Evolutionary conservation across 2,797 vertebrate genomes (phyloP).

Genomic region (Stomatorhinus walkeri): DNA sequence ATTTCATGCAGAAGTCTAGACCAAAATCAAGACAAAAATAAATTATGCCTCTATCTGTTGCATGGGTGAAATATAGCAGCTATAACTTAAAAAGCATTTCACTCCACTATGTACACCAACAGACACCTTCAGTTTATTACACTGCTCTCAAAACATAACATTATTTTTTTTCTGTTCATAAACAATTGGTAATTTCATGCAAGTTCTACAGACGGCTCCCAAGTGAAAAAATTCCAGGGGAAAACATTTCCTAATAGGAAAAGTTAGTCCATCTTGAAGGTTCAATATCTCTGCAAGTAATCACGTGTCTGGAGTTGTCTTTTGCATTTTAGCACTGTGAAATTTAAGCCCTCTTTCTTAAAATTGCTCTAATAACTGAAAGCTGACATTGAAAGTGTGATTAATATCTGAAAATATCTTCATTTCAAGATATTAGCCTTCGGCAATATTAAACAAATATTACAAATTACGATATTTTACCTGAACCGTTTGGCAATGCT

Average conservation of each 20-base stretch:
- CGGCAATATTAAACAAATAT: background rate
- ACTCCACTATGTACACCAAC: background rate
- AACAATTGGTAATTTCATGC: background rate
- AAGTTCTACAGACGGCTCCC: background rate
- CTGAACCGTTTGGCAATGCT: background rate
- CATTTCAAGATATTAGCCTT: background rate
- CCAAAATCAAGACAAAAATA: background rate
- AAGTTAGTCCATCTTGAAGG: background rate
- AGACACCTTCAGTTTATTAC: background rate
- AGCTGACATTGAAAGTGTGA: background rate
- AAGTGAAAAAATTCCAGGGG: background rate
- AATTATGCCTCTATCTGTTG: background rate
- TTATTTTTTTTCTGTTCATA: background rate
- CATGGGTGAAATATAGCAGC: background rate
- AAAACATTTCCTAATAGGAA: background rate
- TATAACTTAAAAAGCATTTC: background rate
- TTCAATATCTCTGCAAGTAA: background rate
- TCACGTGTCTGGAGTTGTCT: background rate
- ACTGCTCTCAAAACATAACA: background rate
- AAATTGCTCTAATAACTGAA: background rate
- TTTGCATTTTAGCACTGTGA: background rate
- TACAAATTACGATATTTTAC: background rate
- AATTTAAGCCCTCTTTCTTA: background rate
- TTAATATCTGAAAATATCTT: background rate
- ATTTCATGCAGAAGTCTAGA: background rate